Evolutionary conservation across 2,888 invertebrate genomes (phyloP), one percentile per base, ranked within the genome.

Genomic region (Yponomeuta malinellus): DNA sequence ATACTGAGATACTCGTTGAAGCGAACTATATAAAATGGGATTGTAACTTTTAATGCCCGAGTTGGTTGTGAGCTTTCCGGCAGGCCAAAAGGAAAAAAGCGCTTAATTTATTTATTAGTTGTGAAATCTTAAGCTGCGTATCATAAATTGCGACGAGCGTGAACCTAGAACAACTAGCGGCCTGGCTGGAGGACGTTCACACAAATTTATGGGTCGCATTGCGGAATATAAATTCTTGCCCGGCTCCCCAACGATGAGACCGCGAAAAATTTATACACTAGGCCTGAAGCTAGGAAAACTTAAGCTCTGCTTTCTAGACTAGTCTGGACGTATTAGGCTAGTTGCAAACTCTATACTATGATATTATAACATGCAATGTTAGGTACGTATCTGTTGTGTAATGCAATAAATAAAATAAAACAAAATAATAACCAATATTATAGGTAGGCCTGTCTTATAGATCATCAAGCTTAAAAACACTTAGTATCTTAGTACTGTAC

Each of bases 201-300:
- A 84, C 85, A 86, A 87, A 90, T 90, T 90, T 90, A 90, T 90
- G 89, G 87, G 90, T 87, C 90, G 90, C 90, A 90, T 75, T 90
- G 90, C 90, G 90, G 90, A 87, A 88, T 88, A 90, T 89, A 89
- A 89, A 90, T 89, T 87, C 86, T 86, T 84, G 83, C 81, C 81
- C 83, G 80, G 83, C 81, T 82, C 81, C 79, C 81, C 79, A 73
- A 75, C 82, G 82, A 82, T 80, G 84, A 82, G 80, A 83, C 82
- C 83, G 76, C 83, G 76, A 86, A 85, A 87, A 86, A 85, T 81
- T 74, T 83, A 83, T 81, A 81, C 82, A 82, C 81, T 82, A 80
- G 79, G 76, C 80, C 75, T 72, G 71, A 75, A 74, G 76, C 71
- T 72, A 74, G 73, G 52, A 59, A 59, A 59, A 15, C 15, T 59